These are phyloP conservation scores for Eilema depressum DNA, from an alignment of 2,888 invertebrate genomes.

Conservation along the genomic window DNA sequence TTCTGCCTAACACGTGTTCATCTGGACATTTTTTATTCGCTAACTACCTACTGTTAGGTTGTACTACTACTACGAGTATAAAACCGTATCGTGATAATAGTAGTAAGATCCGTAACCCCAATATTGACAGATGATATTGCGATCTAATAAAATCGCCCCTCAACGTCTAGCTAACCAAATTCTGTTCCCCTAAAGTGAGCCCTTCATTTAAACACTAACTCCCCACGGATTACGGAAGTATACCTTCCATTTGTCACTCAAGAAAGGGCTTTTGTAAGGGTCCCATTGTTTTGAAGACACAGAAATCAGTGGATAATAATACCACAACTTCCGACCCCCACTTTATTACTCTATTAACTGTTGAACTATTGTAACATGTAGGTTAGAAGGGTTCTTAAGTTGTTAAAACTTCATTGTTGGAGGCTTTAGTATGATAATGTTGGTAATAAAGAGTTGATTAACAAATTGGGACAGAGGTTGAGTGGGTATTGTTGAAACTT, in stretches of 20 bases:
- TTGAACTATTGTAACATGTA: slow-evolving; percentile 47
- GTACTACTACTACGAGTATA: no score
- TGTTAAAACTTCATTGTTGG: slow-evolving; percentile 19
- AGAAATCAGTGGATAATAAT: slow-evolving; percentile 69
- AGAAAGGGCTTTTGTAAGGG: slow-evolving; percentile 71
- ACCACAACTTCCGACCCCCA: slow-evolving; percentile 38
- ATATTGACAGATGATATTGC: neutral
- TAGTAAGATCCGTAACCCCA: neutral
- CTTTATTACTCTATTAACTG: slow-evolving; percentile 30
- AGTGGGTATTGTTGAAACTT: slow-evolving; percentile 2
- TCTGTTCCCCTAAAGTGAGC: slow-evolving; percentile 39
- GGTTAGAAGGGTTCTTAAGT: slow-evolving; percentile 35
- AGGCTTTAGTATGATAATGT: slow-evolving; percentile 15
- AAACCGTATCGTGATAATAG: neutral
- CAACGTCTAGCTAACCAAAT: slow-evolving; percentile 6
- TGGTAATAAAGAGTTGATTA: slow-evolving; percentile 7
- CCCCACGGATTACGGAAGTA: slow-evolving; percentile 75
- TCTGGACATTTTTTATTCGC: neutral
- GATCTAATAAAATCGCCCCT: neutral
- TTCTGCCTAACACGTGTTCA: no score
- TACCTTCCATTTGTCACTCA: slow-evolving; percentile 81
- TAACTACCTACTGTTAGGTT: neutral
- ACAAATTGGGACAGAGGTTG: neutral
- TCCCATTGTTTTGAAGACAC: slow-evolving; percentile 74
- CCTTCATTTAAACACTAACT: slow-evolving; percentile 54